Evolutionary conservation across 2,797 vertebrate genomes (phyloP).

Genomic region (Poliocrania exsul): DNA sequence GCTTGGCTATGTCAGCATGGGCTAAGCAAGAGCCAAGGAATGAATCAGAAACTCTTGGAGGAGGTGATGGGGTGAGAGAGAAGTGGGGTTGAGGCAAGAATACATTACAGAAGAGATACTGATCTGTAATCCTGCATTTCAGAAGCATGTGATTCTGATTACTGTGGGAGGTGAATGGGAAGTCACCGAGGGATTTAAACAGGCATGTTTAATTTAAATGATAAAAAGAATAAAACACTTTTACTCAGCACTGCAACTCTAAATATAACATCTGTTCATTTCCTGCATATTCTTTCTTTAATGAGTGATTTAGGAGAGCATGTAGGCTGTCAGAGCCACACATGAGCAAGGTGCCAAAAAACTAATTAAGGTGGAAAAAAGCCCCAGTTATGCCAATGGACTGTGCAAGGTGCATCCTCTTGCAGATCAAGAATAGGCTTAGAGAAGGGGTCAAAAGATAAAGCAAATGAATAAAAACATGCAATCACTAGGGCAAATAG

Average conservation of each 20-base stretch:
- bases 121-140: conserved; percentile 20
- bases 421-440: neutral
- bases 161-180: conserved; percentile 56
- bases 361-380: conserved; percentile 47
- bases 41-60: conserved; percentile 64
- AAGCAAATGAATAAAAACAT: neutral
- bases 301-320: conserved; percentile 11
- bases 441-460: neutral
- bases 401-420: neutral
- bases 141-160: conserved; percentile 47
- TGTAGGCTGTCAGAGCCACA: conserved; percentile 3
- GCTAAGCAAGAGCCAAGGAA: conserved; percentile 27
- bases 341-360: conserved; percentile 31
- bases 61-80: conserved; percentile 46
- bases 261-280: conserved; percentile 59
- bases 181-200: conserved; percentile 54
- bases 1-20: conserved; percentile 1
- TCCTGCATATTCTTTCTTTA: conserved; percentile 61
- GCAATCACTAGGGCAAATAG: neutral
- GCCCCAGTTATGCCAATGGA: neutral
- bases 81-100: conserved; percentile 4
- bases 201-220: conserved; percentile 58
- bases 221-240: conserved; percentile 59
- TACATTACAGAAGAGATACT: neutral
- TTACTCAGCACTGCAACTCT: conserved; percentile 45